These are phyloP conservation scores for Canis aureus DNA, from an alignment of 2,113 vertebrate genomes.

Conservation along the genomic window DNA sequence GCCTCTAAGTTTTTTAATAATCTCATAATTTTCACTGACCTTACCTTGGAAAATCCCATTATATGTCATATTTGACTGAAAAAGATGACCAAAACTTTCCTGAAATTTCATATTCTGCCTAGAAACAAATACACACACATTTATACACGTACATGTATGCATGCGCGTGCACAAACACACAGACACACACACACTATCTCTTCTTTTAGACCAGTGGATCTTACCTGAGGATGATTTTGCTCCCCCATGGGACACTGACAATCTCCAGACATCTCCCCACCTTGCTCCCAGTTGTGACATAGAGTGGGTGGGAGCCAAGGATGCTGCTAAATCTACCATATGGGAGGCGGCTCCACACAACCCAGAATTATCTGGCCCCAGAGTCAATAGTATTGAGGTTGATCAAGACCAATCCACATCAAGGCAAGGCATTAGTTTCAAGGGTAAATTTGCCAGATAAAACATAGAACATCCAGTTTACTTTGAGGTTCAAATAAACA, in stretches of 20 bases:
- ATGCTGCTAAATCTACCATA: too few relatives aligned
- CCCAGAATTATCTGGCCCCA: neutral
- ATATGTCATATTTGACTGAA: neutral
- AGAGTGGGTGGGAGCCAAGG: neutral
- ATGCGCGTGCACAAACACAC: neutral
- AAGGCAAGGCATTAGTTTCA: neutral
- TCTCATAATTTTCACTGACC: neutral
- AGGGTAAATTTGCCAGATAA: neutral
- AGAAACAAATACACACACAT: neutral
- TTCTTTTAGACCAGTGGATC: neutral
- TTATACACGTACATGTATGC: fast-evolving
- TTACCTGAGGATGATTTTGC: neutral
- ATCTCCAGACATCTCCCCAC: neutral
- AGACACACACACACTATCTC: neutral
- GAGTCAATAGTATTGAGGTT: neutral
- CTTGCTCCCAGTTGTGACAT: neutral
- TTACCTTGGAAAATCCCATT: neutral
- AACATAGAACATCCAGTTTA: neutral
- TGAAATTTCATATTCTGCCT: neutral
- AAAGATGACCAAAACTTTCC: neutral
- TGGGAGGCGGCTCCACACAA: neutral
- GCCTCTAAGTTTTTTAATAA: neutral
- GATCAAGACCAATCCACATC: neutral
- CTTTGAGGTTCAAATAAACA: neutral
- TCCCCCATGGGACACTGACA: neutral